Evolutionary conservation across 2,113 vertebrate species (phyloP).

Genomic region (Muntiacus reevesi): DNA sequence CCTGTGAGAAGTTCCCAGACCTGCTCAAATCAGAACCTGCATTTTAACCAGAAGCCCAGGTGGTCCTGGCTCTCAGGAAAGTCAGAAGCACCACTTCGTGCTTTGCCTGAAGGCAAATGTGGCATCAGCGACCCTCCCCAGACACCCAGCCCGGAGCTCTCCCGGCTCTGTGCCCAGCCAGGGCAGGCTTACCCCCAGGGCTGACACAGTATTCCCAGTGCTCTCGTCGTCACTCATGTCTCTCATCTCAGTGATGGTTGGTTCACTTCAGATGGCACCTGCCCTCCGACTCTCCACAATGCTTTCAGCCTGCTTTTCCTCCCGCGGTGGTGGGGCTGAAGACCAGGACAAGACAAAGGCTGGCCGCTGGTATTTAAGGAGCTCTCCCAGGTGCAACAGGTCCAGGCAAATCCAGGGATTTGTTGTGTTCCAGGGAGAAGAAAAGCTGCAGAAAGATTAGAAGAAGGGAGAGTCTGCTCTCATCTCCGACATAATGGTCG

Average conservation of each 20-base stretch:
- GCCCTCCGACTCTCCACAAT: fast-evolving
- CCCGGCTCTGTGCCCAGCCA: neutral
- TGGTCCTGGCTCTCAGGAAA: fast-evolving
- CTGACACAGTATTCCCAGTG: neutral
- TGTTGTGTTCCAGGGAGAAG: neutral
- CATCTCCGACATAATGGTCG: neutral
- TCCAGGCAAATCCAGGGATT: neutral
- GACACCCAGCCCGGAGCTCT: too few species aligned
- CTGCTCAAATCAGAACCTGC: neutral
- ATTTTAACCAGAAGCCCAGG: neutral
- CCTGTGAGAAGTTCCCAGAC: too few species aligned
- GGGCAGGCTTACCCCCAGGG: neutral
- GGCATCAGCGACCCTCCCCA: fast-evolving
- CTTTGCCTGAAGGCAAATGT: neutral
- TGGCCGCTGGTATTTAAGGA: neutral
- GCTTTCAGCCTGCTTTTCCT: neutral
- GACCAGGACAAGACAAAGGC: neutral
- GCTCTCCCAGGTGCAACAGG: neutral
- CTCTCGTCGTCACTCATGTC: fast-evolving
- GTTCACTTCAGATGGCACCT: neutral
- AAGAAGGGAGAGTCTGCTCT: neutral
- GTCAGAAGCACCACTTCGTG: neutral
- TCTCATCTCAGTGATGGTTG: too few species aligned
- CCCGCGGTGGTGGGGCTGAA: neutral
- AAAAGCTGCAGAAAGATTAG: neutral